These are phyloP conservation scores for Leptinotarsa haldemani DNA, from an alignment of 2,888 invertebrate genomes.

Conservation along the genomic window DNA sequence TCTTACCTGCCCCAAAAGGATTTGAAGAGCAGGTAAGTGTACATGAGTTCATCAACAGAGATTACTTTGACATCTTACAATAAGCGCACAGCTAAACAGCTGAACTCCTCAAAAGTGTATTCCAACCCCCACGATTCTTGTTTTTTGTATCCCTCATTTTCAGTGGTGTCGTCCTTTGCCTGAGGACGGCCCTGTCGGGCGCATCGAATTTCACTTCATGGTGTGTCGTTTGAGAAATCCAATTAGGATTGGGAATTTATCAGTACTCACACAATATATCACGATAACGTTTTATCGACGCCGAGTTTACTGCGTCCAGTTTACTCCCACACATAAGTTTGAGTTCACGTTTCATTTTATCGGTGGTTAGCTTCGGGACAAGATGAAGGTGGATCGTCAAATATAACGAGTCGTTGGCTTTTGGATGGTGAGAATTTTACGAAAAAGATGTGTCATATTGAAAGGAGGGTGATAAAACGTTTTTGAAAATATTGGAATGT, in stretches of 20 bases:
- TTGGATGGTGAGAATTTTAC: not conserved
- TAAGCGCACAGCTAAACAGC: too few relatives aligned
- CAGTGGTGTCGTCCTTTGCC: not conserved
- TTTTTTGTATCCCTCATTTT: too few relatives aligned
- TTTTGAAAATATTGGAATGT: too few relatives aligned
- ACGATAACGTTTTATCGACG: conserved; percentile 36
- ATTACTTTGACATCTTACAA: too few relatives aligned
- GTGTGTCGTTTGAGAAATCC: conserved; percentile 44
- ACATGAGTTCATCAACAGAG: too few relatives aligned
- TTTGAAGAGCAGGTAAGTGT: too few relatives aligned
- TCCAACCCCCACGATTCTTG: too few relatives aligned
- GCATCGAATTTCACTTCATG: conserved; percentile 12
- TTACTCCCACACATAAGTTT: conserved; percentile 13
- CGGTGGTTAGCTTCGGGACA: not conserved
- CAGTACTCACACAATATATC: conserved; percentile 37
- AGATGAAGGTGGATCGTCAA: conserved; percentile 3
- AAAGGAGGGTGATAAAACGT: not conserved
- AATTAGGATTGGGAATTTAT: conserved; percentile 40
- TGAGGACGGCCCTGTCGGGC: not conserved
- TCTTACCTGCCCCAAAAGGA: too few relatives aligned
- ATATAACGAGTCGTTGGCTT: not conserved
- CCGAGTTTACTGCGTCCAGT: conserved; percentile 7
- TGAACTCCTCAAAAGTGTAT: too few relatives aligned
- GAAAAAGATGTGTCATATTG: not conserved
- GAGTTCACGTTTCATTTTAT: conserved; percentile 10